Percentiles rank a stretch among this genome's conserved stretches.
Conservation (phyloP, 2,113 vertebrate species). For the Chauna torquata region DNA sequence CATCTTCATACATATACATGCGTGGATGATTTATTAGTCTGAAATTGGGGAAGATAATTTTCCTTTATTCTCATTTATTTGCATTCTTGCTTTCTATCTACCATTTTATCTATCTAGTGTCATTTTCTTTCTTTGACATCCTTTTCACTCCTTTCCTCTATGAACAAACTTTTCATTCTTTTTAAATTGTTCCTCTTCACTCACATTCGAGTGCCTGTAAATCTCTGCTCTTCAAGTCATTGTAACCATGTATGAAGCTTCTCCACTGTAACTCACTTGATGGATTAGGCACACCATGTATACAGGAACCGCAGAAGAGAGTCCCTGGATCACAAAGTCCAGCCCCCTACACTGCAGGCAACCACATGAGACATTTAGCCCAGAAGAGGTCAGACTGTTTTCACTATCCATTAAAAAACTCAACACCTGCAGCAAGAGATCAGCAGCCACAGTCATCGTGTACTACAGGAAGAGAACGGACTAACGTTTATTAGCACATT, state of each 20-base stretch:
- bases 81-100: background rate
- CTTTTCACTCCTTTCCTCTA: background rate
- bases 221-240: background rate
- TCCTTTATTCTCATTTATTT: background rate
- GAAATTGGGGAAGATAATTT: background rate
- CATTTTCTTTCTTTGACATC: background rate
- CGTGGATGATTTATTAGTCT: no score
- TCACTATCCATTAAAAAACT: background rate
- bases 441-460: background rate
- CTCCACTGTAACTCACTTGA: background rate
- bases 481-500: background rate
- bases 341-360: background rate
- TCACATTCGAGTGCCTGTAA: background rate
- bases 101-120: background rate
- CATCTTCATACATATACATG: no score
- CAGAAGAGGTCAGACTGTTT: background rate
- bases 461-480: background rate
- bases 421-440: background rate
- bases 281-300: no score
- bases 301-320: background rate
- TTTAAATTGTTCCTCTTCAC: background rate
- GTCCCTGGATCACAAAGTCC: background rate
- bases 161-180: background rate
- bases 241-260: background rate
- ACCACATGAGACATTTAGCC: background rate